phyloP scores from a whole-genome alignment of 2,113 vertebrate species.

The Melozone crissalis region DNA sequence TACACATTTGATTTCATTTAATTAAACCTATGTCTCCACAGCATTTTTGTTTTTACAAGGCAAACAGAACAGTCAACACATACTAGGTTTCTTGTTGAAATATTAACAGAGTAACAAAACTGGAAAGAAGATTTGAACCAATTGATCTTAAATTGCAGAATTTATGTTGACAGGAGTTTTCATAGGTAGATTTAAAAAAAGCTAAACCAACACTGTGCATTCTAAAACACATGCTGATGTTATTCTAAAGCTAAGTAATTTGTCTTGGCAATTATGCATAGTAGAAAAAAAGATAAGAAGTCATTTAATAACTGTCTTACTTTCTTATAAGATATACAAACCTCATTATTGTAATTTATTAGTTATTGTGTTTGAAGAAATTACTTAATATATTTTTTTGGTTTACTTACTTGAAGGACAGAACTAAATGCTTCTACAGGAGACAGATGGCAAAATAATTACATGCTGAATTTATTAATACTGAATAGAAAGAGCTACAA shows the following conservation, averaged over 20 bases:
- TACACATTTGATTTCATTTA: not conserved
- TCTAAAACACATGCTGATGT: not conserved
- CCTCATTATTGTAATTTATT: not conserved
- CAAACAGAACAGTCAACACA: not conserved
- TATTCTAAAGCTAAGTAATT: not conserved
- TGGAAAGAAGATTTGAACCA: not conserved
- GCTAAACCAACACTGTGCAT: not conserved
- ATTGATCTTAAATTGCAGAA: not conserved
- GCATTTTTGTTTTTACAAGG: not conserved
- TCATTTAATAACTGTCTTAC: not conserved
- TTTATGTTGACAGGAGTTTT: not conserved
- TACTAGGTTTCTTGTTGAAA: not conserved
- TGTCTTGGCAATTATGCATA: not conserved
- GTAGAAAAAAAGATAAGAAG: not conserved
- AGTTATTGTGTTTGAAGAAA: not conserved
- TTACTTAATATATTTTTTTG: not conserved
- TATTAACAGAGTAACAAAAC: not conserved
- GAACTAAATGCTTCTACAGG: not conserved
- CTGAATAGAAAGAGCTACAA: not conserved
- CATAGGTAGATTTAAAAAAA: not conserved
- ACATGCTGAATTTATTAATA: constrained; percentile 7
- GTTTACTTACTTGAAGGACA: not conserved
- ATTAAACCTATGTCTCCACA: not conserved
- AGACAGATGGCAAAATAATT: constrained; percentile 58
- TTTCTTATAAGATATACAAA: not conserved